Evolutionary conservation across 2,888 invertebrate species (phyloP).

Genomic region (Branchellion lobata): DNA sequence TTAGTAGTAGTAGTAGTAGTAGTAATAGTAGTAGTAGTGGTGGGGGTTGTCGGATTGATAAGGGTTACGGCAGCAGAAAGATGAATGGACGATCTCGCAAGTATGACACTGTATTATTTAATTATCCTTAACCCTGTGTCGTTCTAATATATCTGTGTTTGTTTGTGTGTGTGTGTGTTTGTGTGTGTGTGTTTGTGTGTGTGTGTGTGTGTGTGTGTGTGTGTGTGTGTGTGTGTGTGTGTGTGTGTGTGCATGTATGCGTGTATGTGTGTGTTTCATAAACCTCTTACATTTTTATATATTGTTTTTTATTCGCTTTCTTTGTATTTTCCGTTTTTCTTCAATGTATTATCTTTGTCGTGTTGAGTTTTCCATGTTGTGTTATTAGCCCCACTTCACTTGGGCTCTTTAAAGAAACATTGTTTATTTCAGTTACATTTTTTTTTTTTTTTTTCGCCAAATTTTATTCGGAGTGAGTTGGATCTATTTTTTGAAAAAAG

Average conservation of each 20-base stretch:
- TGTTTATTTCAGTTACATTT: no score
- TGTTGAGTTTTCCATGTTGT: no score
- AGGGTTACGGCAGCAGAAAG: neutral
- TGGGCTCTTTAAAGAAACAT: no score
- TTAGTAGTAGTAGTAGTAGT: neutral
- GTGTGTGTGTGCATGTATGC: constrained; percentile 17
- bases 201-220: neutral
- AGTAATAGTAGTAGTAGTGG: neutral
- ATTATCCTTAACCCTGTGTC: neutral
- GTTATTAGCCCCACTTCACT: no score
- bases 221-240: neutral
- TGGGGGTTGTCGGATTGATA: neutral
- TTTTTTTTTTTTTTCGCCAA: no score
- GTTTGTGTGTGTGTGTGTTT: constrained; percentile 1
- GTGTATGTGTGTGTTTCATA: neutral
- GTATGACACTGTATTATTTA: no score
- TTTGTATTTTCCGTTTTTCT: no score
- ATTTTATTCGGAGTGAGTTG: no score
- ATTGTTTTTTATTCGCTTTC: no score
- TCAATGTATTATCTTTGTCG: no score
- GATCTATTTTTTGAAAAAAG: no score
- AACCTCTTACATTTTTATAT: neutral
- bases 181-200: neutral
- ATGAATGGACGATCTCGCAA: no score
- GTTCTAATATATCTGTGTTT: neutral